Percentiles rank a stretch among this genome's conserved stretches.
These are phyloP conservation scores for Drosophila pseudoananassae DNA, from an alignment of 1,140 invertebrate species.

Conservation along the genomic window DNA sequence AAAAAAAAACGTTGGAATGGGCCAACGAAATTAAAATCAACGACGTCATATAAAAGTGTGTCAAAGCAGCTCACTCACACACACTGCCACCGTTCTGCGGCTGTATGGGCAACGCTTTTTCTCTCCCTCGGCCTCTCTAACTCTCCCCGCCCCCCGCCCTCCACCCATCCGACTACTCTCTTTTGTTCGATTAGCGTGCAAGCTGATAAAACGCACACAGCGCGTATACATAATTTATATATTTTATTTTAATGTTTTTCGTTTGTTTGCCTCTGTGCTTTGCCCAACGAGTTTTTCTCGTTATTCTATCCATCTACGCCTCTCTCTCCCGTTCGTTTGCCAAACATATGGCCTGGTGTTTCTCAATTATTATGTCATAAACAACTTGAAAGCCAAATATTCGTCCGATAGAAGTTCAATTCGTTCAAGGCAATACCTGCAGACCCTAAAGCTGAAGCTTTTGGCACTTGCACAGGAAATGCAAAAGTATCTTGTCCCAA, in stretches of 20 bases:
- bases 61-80: constrained; percentile 72
- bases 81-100: constrained; percentile 7
- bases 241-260: constrained; percentile 70
- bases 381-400: constrained; percentile 56
- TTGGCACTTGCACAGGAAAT: constrained; percentile 67
- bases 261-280: constrained; percentile 45
- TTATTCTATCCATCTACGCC: constrained; percentile 24
- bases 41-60: constrained; percentile 83
- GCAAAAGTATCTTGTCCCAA: constrained; percentile 65
- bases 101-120: constrained; percentile 58
- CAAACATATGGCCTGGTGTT: constrained; percentile 42
- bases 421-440: constrained; percentile 52
- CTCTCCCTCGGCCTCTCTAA: constrained; percentile 13
- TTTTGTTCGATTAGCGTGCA: constrained; percentile 21
- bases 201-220: constrained; percentile 71
- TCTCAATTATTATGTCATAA: constrained; percentile 74
- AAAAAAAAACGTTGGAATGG: constrained; percentile 49
- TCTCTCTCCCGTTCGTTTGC: constrained; percentile 1
- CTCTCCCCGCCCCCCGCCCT: not conserved
- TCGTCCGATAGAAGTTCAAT: constrained; percentile 56
- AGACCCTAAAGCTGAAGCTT: constrained; percentile 36
- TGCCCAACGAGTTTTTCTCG: constrained; percentile 71
- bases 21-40: constrained; percentile 77
- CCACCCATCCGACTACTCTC: constrained; percentile 10
- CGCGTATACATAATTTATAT: constrained; percentile 77